phyloP scores from a whole-genome alignment of 2,797 vertebrate genomes.

The Cichlasoma orientale region DNA sequence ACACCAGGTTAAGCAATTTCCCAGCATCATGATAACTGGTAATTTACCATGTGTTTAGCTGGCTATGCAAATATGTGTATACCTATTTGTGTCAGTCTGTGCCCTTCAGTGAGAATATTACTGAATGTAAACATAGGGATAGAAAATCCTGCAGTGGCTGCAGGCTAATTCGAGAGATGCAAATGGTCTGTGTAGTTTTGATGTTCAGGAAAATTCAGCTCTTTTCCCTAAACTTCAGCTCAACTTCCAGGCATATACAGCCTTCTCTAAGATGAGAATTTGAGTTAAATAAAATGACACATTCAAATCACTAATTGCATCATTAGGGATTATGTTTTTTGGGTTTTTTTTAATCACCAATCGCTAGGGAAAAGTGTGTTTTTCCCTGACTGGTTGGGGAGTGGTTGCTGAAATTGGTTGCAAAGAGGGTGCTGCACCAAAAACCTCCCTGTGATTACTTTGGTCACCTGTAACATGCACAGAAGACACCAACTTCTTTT shows the following conservation, averaged over 20 bases:
- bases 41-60: not conserved
- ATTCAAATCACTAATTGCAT: slow-evolving; percentile 18
- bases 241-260: slow-evolving; percentile 19
- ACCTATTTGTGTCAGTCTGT: slow-evolving; percentile 1
- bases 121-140: slow-evolving; percentile 8
- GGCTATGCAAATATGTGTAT: not conserved
- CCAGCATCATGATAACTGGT: slow-evolving; percentile 3
- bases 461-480: too few species aligned
- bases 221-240: slow-evolving; percentile 30
- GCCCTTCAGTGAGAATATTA: not conserved
- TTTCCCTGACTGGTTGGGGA: too few species aligned
- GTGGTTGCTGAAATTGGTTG: too few species aligned
- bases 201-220: slow-evolving; percentile 22
- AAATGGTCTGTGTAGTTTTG: not conserved
- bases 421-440: too few species aligned
- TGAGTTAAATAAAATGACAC: slow-evolving; percentile 15
- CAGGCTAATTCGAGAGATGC: slow-evolving; percentile 6
- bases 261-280: slow-evolving; percentile 4
- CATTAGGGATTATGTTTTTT: not conserved
- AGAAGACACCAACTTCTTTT: too few species aligned
- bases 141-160: slow-evolving; percentile 11
- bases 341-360: too few species aligned
- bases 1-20: slow-evolving; percentile 19
- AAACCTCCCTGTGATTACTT: too few species aligned
- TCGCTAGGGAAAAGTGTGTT: too few species aligned